These are phyloP conservation scores for Siderastrea siderea DNA, from an alignment of 92 coral and sea anemone species.

Conservation along the genomic window DNA sequence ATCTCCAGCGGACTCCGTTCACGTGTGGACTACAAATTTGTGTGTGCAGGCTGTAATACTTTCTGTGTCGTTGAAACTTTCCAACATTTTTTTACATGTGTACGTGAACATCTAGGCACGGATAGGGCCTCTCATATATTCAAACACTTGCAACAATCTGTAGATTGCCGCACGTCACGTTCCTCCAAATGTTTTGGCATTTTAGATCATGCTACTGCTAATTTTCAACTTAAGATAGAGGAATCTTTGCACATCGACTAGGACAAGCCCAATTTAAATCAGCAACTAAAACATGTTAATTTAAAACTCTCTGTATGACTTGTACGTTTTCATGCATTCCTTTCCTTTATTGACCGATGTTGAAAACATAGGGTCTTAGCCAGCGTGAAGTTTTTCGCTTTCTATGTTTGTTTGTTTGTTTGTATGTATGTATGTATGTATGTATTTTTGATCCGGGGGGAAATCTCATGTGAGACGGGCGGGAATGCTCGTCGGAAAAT, in stretches of 20 bases:
- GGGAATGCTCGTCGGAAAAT: no score
- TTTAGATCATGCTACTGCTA: background rate
- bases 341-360: no score
- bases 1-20: background rate
- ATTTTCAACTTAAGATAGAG: background rate
- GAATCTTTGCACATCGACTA: background rate
- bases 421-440: no score
- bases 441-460: no score
- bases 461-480: no score
- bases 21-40: background rate
- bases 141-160: background rate
- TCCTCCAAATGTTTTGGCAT: background rate
- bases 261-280: background rate
- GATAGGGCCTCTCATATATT: background rate
- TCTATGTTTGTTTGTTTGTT: no score
- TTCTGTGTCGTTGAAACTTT: background rate
- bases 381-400: no score
- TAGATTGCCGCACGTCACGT: background rate
- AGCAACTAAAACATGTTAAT: background rate
- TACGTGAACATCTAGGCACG: background rate
- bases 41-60: background rate
- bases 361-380: no score
- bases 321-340: no score
- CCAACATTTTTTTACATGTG: background rate
- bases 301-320: no score